phyloP scores from a whole-genome alignment of 2,113 vertebrate genomes.

The Regulus satrapa region DNA sequence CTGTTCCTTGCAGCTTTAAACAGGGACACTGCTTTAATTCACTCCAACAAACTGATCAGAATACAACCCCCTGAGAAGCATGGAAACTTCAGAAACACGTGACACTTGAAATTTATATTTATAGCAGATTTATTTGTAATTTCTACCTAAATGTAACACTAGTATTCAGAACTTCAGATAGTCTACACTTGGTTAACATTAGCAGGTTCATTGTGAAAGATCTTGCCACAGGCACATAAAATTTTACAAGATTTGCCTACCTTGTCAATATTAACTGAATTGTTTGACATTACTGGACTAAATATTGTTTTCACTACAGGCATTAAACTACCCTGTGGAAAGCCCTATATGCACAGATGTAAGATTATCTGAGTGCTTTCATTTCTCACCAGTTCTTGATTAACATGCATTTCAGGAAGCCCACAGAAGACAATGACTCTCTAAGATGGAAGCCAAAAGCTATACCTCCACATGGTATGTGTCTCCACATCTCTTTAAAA shows the following conservation, averaged over 20 bases:
- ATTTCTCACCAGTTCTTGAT: not conserved
- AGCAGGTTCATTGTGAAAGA: not conserved
- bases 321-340: not conserved
- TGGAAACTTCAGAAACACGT: not conserved
- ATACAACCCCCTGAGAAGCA: not conserved
- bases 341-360: not conserved
- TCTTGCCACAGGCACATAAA: not conserved
- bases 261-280: not conserved
- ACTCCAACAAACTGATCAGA: not conserved
- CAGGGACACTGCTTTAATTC: not conserved
- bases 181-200: not conserved
- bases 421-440: not conserved
- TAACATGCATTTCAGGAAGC: not conserved
- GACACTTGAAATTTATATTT: not conserved
- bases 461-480: not conserved
- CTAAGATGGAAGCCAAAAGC: not conserved
- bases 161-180: not conserved
- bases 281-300: not conserved
- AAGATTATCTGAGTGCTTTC: not conserved
- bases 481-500: not conserved
- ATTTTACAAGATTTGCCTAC: not conserved
- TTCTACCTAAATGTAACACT: not conserved
- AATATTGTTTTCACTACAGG: not conserved
- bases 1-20: not conserved
- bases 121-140: not conserved